Evolutionary conservation across 2,888 invertebrate genomes (phyloP).

Genomic region (Galeruca laticollis): DNA sequence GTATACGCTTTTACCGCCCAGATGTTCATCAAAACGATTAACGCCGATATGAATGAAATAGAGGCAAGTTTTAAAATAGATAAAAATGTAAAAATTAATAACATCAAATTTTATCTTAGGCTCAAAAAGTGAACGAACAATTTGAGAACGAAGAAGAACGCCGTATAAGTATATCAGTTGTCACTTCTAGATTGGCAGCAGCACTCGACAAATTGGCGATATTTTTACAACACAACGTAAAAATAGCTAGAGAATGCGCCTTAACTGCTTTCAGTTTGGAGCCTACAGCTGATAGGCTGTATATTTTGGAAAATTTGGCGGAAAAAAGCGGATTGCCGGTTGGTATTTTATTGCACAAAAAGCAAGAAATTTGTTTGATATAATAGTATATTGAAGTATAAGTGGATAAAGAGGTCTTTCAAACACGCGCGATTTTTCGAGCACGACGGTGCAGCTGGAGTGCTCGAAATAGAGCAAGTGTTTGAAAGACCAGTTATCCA

Average conservation of each 20-base stretch:
- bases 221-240: slow-evolving; percentile 71
- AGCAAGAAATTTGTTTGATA: too few relatives aligned
- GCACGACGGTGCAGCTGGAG: too few relatives aligned
- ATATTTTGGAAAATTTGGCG: slow-evolving; percentile 70
- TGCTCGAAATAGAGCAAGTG: too few relatives aligned
- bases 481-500: too few relatives aligned
- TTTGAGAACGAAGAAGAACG: not conserved
- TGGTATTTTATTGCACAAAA: slow-evolving; percentile 54
- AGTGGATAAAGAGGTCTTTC: too few relatives aligned
- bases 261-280: slow-evolving; percentile 82
- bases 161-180: too few relatives aligned
- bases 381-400: too few relatives aligned
- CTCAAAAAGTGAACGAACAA: slow-evolving; percentile 34
- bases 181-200: slow-evolving; percentile 69
- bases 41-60: slow-evolving; percentile 80
- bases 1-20: slow-evolving; percentile 77
- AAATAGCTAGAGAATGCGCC: slow-evolving; percentile 77
- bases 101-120: not conserved
- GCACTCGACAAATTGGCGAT: slow-evolving; percentile 76
- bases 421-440: too few relatives aligned
- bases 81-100: too few relatives aligned
- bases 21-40: slow-evolving; percentile 79
- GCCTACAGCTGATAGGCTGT: slow-evolving; percentile 73
- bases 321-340: slow-evolving; percentile 66
- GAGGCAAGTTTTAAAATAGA: slow-evolving; percentile 66